A percentile compares a stretch with the other conserved stretches of the same genome.
Conservation (phyloP, 2,113 vertebrate species). For the Syngnathus typhle region DNA sequence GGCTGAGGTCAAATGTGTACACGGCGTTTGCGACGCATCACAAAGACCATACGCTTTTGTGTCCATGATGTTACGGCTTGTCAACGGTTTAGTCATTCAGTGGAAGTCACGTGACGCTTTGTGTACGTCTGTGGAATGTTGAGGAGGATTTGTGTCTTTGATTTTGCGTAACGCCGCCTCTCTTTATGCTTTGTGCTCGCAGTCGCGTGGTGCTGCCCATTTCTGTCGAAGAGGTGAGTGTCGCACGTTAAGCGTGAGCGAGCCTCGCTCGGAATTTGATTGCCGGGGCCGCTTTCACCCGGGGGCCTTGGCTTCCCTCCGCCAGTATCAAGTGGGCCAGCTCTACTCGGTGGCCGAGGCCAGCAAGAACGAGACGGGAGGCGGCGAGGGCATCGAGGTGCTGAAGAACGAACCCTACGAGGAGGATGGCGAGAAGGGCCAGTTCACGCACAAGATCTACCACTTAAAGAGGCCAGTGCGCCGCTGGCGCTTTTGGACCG, state of each 20-base stretch:
- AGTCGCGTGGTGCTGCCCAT: constrained; percentile 92
- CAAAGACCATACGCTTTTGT: no score
- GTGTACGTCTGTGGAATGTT: no score
- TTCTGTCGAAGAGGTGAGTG: constrained; percentile 92
- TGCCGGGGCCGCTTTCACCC: not conserved
- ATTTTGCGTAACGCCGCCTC: not conserved
- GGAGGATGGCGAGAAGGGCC: constrained; percentile 90
- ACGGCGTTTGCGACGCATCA: no score
- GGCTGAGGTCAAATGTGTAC: no score
- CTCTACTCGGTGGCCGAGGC: constrained; percentile 96
- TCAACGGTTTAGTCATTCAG: no score
- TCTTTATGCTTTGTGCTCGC: constrained; percentile 24
- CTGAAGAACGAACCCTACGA: constrained; percentile 94
- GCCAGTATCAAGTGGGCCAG: constrained; percentile 93
- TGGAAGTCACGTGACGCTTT: no score
- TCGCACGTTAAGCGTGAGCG: not conserved
- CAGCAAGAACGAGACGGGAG: constrained; percentile 96
- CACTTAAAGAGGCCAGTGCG: constrained; percentile 80
- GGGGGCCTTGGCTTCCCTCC: constrained; percentile 4
- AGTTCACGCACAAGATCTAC: constrained; percentile 96
- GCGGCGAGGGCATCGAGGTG: constrained; percentile 95
- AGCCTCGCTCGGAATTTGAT: not conserved
- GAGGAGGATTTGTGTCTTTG: no score
- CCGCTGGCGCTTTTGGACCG: not conserved
- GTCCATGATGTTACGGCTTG: no score